Evolutionary conservation across 2,113 vertebrate genomes (phyloP).

Genomic region (Ictidomys tridecemlineatus): DNA sequence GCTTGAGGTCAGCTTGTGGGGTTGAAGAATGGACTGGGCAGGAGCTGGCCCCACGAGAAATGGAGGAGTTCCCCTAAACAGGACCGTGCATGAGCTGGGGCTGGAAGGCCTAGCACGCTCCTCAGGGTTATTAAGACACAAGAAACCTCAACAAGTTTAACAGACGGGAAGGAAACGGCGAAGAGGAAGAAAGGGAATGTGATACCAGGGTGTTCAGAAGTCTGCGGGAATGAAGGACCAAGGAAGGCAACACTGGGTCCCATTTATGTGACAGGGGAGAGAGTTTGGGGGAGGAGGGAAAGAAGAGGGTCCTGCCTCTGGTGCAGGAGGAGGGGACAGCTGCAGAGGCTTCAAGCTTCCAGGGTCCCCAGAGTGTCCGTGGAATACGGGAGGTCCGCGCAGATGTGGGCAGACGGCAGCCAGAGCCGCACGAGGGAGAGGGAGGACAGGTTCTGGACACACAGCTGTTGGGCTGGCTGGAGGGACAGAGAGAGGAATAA

Average conservation of each 20-base stretch:
- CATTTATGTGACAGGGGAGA: not conserved
- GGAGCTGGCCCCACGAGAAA: not conserved
- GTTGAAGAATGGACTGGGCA: not conserved
- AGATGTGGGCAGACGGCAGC: rapidly evolving
- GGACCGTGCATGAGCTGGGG: not conserved
- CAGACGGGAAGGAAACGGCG: not conserved
- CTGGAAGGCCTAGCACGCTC: not conserved
- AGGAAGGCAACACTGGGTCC: not conserved
- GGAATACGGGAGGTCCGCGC: too few species aligned
- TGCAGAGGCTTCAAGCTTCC: not conserved
- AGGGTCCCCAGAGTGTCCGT: not conserved
- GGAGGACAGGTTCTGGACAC: not conserved
- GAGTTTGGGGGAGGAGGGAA: not conserved
- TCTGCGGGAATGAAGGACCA: not conserved
- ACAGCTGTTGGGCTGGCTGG: not conserved
- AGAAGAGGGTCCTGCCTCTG: not conserved
- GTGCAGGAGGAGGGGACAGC: not conserved
- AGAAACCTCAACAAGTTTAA: not conserved
- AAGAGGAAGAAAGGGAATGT: not conserved
- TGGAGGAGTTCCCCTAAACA: not conserved
- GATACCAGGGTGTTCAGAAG: not conserved
- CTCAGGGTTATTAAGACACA: not conserved
- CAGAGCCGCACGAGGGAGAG: rapidly evolving
- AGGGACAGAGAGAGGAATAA: not conserved
- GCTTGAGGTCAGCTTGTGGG: not conserved